Evolutionary conservation across 2,113 vertebrate genomes (phyloP), one percentile per base, ranked within the genome.

Genomic region (Ophthalmolycus amberensis): DNA sequence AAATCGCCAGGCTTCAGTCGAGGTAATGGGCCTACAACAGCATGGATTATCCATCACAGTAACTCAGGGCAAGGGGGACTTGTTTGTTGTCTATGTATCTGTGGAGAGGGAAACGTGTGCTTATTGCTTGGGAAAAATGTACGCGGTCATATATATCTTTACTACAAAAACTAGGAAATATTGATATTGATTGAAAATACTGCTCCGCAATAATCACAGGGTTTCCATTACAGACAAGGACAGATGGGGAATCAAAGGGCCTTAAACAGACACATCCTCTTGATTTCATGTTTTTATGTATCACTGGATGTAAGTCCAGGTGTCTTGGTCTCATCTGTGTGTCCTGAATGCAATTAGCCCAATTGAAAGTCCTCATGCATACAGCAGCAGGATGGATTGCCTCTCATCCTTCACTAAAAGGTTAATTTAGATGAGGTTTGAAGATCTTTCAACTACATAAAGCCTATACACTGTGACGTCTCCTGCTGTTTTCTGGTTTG

Each of bases 281-380:
- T 63, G 71, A 77, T 85, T 87, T 87, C 76, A 82, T 86, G 64
- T 79, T 89, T 90, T 80, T 72, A 90, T 91, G 77, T 78, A 89
- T 86, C 4, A 0, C 59, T 58, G 32, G 44, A 66, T 84, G 69
- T 50, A 71, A 85, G 85, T 76, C 82, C 80, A 80, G 58, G 56
- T 84, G 76, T 87, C 71, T 76, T 73, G 29, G 63, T 64, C 42
- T 83, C 59, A 7, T 85, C 59, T 78, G 46, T 74, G 71, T 78
- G 58, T 68, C 64, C 44, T 56, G 56, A 68, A 87, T 77, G 70
- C 83, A 89, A 92, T 91, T 84, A 92, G 59, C 40, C 40, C 86
- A 86, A 93, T 88, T 89, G 89, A 83, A 91, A 59, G 71, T 79
- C 12, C 50, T 89, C 84, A 83, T 91, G 82, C 81, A 88, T 85